A percentile compares a stretch with the other conserved stretches of the same genome.
phyloP scores from a whole-genome alignment of 2,113 vertebrate genomes.

The Porphyrio hochstetteri region DNA sequence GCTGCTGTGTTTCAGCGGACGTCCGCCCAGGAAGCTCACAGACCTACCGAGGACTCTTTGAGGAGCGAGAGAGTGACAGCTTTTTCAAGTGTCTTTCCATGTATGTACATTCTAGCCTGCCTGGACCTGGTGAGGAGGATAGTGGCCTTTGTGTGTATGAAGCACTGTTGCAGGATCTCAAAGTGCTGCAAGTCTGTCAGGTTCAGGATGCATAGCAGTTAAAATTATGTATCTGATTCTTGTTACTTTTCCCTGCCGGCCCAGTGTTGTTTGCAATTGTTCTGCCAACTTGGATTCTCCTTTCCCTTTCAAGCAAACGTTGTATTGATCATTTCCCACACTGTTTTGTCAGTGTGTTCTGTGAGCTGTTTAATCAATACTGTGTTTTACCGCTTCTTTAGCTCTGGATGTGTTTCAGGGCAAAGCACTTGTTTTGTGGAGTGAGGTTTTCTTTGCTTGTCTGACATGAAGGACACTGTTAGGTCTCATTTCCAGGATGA shows the following conservation, averaged over 20 bases:
- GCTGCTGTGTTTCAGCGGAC: constrained; percentile 64
- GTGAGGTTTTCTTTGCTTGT: background rate
- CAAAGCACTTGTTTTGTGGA: background rate
- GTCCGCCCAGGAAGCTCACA: constrained; percentile 44
- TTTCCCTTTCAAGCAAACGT: background rate
- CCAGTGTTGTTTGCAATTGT: background rate
- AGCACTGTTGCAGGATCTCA: background rate
- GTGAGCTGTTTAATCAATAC: background rate
- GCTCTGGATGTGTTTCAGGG: background rate
- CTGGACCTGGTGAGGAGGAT: background rate
- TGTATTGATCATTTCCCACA: background rate
- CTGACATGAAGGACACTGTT: background rate
- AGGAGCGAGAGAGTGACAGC: constrained; percentile 79
- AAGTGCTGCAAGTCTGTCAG: background rate
- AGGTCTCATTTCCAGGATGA: background rate
- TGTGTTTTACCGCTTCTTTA: background rate
- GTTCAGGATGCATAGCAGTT: background rate
- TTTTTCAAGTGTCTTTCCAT: constrained; percentile 90
- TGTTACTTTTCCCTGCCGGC: background rate
- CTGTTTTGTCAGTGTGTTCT: background rate
- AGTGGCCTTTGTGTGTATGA: background rate
- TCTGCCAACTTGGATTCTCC: background rate
- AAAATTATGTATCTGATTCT: background rate
- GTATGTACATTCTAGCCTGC: constrained; percentile 58
- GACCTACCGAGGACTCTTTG: constrained; percentile 54